These are phyloP conservation scores for Anguilla megastoma DNA, from an alignment of 2,797 vertebrate genomes.

Conservation along the genomic window DNA sequence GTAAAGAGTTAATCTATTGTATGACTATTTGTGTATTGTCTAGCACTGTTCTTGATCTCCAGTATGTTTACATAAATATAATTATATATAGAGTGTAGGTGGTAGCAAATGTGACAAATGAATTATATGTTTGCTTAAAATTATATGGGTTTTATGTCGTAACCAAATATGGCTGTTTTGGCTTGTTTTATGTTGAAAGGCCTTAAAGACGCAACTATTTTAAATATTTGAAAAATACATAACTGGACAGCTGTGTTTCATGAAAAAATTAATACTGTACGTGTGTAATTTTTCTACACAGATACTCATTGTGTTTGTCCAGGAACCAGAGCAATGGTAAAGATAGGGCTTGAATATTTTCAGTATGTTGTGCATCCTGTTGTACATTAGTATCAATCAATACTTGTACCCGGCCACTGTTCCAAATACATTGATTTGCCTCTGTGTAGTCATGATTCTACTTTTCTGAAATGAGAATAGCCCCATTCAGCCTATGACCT, in stretches of 20 bases:
- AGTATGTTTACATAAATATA: conserved; percentile 40
- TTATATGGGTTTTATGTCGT: not conserved
- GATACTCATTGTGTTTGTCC: not conserved
- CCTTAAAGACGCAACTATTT: not conserved
- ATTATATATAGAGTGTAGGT: conserved; percentile 47
- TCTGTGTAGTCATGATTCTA: not conserved
- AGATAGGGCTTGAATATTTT: not conserved
- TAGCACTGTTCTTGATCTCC: conserved; percentile 41
- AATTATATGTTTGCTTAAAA: conserved; percentile 17
- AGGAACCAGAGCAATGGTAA: not conserved
- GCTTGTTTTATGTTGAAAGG: not conserved
- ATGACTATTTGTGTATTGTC: conserved; percentile 36
- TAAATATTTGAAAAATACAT: not conserved
- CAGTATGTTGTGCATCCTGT: not conserved
- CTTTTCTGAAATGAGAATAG: not conserved
- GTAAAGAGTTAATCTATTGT: conserved; percentile 41
- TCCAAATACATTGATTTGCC: not conserved
- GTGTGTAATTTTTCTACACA: not conserved
- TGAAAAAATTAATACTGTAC: not conserved
- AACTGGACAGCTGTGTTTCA: not conserved
- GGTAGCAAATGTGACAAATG: conserved; percentile 35
- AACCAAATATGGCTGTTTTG: conserved; percentile 10
- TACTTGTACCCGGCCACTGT: not conserved
- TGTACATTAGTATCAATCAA: not conserved
- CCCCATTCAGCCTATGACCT: not conserved